Evolutionary conservation across 2,113 vertebrate genomes (phyloP), one percentile per base, ranked within the genome.

Genomic region (Pholis gunnellus): DNA sequence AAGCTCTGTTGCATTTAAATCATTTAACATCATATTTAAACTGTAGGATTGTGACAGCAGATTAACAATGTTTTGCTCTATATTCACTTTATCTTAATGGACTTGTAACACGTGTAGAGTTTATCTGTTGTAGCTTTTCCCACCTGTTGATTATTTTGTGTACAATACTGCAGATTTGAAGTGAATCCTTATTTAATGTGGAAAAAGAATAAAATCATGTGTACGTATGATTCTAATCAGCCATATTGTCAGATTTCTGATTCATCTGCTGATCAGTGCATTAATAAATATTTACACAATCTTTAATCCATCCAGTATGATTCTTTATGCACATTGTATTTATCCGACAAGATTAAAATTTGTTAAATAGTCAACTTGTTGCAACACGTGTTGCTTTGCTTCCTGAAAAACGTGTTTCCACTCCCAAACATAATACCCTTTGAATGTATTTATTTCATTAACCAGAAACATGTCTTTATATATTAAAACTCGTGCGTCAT

Each of bases 131-230:
- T 54, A 36, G 6, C 1, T 75, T 87, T 82, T 68, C 79, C 52
- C 64, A 54, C 31, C 22, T n/a, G 3, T 65, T 79, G 20, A 46
- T 85, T 77, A n/a, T 82, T 68, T 20, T 48, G 1, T 88, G 56
- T 75, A 76, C 59, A 52, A 10, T 54, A 29, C 78, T 75, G 18
- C 17, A 20, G n/a, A n/a, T 81, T 34, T 59, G 50, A 81, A 61
- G 42, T 77, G 29, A 74, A 78, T 36, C 5, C 65, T 46, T 52
- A 83, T 78, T 86, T 72, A 82, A 86, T 67, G 72, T 86, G 64
- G 46, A 63, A 81, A 73, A 69, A 65, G 5, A 88, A 83, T 85
- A 82, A 90, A 78, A 0, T 20, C 1, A 48, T 14, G 27, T 77
- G 60, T 83, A 22, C 40, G 71, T 70, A 27, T 66, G 63, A 75